A percentile compares a stretch with the other conserved stretches of the same genome.
These are phyloP conservation scores for Galleria mellonella DNA, from an alignment of 1,140 invertebrate species.

Conservation along the genomic window DNA sequence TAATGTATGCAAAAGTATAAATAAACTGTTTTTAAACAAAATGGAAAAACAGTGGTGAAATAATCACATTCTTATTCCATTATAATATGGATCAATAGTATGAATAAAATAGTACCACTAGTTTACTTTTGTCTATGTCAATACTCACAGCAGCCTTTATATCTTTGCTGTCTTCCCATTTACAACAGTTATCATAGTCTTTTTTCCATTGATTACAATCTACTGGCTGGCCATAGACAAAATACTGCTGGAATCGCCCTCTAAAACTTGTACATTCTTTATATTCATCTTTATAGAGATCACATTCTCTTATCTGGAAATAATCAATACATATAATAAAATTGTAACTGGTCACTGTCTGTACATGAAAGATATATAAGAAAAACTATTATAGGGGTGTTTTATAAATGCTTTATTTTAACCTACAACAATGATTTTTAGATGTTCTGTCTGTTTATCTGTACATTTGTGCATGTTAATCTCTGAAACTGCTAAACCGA, in stretches of 20 bases:
- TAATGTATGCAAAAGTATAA: no score
- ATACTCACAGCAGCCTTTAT: conserved; percentile 79
- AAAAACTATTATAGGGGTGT: background rate
- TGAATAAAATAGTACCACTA: no score
- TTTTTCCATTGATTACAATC: conserved; percentile 87
- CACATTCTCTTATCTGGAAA: conserved; percentile 81
- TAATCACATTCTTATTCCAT: no score
- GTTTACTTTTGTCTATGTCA: no score
- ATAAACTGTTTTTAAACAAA: no score
- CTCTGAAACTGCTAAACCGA: no score
- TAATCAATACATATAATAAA: conserved; percentile 6
- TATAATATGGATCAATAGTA: no score
- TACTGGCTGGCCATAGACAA: conserved; percentile 81
- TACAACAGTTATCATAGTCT: conserved; percentile 84
- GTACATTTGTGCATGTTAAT: no score
- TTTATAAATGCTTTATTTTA: background rate
- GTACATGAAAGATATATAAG: no score
- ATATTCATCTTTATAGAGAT: conserved; percentile 85
- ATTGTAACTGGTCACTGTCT: no score
- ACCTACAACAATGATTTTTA: background rate
- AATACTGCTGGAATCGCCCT: conserved; percentile 90
- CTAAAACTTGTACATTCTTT: conserved; percentile 83
- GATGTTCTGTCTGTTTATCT: no score
- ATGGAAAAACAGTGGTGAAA: no score
- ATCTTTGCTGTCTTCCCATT: conserved; percentile 79